phyloP scores from a whole-genome alignment of 2,113 vertebrate species.

The Rhombomys opimus region DNA sequence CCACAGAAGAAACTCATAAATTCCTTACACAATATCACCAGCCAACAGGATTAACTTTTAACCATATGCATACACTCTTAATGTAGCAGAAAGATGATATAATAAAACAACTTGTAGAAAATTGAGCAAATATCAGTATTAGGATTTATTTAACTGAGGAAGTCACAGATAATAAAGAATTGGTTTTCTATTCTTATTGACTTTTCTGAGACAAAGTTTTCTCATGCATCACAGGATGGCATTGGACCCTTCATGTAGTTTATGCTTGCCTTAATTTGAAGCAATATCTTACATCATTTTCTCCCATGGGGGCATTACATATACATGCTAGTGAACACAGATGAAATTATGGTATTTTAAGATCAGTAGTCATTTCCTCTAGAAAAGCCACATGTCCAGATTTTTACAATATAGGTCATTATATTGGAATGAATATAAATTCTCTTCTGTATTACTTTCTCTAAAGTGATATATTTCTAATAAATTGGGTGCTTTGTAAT shows the following conservation, averaged over 20 bases:
- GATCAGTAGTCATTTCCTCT: neutral
- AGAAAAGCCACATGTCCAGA: neutral
- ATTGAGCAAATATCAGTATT: neutral
- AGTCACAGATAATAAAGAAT: neutral
- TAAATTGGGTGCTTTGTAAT: neutral
- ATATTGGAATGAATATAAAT: neutral
- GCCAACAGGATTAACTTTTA: neutral
- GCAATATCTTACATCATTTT: neutral
- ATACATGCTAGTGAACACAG: neutral
- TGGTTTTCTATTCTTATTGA: neutral
- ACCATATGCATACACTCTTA: neutral
- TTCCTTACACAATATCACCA: neutral
- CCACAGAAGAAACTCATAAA: neutral
- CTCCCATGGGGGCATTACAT: neutral
- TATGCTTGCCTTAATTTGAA: neutral
- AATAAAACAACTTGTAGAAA: neutral
- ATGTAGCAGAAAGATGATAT: accelerated
- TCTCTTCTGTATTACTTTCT: neutral
- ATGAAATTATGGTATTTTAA: conserved; percentile 6
- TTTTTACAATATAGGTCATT: neutral
- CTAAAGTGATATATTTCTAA: neutral
- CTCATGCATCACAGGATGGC: neutral
- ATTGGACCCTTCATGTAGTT: neutral
- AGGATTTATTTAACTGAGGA: neutral
- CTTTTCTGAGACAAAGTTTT: neutral